A percentile compares a stretch with the other conserved stretches of the same genome.
Evolutionary conservation across 1,140 invertebrate genomes (phyloP).

Genomic region (Lutraria rhynchaena): DNA sequence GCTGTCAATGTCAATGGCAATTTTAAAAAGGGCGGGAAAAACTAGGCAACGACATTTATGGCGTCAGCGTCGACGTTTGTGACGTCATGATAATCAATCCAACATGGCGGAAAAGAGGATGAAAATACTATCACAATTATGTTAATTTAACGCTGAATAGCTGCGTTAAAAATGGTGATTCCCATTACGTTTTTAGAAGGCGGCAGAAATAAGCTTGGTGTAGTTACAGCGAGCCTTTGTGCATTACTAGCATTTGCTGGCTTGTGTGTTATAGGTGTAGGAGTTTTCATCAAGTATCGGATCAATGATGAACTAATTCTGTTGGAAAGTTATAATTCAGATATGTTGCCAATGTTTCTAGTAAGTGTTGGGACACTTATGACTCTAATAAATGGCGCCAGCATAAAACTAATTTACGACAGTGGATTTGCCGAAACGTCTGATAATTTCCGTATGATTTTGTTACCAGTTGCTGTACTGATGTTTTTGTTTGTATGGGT

Average conservation of each 20-base stretch:
- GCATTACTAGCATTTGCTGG: constrained; percentile 26
- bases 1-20: too few relatives aligned
- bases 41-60: too few relatives aligned
- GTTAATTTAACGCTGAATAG: too few relatives aligned
- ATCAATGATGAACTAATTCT: constrained; percentile 51
- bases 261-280: constrained; percentile 25
- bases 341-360: constrained; percentile 37
- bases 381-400: constrained; percentile 30
- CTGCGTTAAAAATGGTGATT: constrained; percentile 21
- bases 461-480: constrained; percentile 25
- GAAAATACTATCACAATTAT: too few relatives aligned
- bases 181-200: constrained; percentile 36
- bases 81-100: too few relatives aligned
- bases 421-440: constrained; percentile 27
- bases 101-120: too few relatives aligned
- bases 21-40: too few relatives aligned
- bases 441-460: constrained; percentile 34
- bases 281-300: constrained; percentile 28
- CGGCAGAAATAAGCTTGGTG: constrained; percentile 29
- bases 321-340: constrained; percentile 44
- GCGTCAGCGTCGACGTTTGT: too few relatives aligned
- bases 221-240: constrained; percentile 21
- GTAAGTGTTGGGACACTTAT: constrained; percentile 37
- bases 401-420: constrained; percentile 40
- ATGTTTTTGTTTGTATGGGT: constrained; percentile 52